Evolutionary conservation across 2,888 invertebrate genomes (phyloP), one percentile per base, ranked within the genome.

Genomic region (Cheilosia scutellata): DNA sequence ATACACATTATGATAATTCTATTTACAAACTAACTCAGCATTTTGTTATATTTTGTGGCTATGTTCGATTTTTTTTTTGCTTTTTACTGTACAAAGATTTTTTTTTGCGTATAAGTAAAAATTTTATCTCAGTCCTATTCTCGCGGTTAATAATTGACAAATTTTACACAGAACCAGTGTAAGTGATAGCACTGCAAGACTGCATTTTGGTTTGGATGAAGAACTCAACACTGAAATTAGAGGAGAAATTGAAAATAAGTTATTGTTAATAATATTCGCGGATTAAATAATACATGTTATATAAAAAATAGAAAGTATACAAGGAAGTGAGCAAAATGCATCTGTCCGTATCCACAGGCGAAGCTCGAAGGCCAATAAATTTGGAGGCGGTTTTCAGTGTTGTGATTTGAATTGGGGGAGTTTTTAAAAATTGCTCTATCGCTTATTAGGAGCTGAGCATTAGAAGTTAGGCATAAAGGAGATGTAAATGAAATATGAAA

Each of bases 141-240:
- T 65, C 4, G 55, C 25, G 13, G 40, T 74, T 75, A 87, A 78
- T 87, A 87, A 87, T 87, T 87, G 87, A 87, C 86, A 65, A 66
- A 82, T 49, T 75, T 58, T 77, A 57, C 53, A 78, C n/a, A 88
- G 29, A 29, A 84, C 25, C 47, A 86, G 27, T 63, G 74, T 57
- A 16, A 88, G 13, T 47, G 77, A 49, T 49, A 88, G 33, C 27
- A 88, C 29, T 9, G 62, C 25, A 20, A 79, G 25, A 57, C 55
- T 82, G 44, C 70, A 57, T 74, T 47, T 31, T 11, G 70, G 65
- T 78, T 76, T 63, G 42, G 84, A 70, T 60, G 88, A 83, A 40
- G 88, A 87, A 71, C 88, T 88, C 60, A 88, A 44, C 42, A 88
- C 88, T 88, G 82, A 16, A 88, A 88, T 13, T 33, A 65, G 6